phyloP scores from a whole-genome alignment of 2,797 vertebrate genomes.

The Borostomias antarcticus region DNA sequence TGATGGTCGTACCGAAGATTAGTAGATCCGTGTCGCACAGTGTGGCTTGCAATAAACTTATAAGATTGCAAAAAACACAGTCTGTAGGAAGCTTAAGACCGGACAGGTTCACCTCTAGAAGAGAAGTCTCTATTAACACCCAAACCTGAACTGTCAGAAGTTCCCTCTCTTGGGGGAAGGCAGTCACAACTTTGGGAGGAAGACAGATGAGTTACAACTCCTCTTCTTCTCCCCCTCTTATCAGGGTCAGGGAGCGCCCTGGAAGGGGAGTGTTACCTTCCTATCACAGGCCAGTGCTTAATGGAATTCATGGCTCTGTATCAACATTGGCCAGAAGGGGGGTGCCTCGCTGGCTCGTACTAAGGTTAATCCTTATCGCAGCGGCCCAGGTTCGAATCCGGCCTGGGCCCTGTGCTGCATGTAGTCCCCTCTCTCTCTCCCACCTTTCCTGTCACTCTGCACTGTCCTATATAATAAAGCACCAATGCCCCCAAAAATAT shows the following conservation, averaged over 20 bases:
- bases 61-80: too few species aligned
- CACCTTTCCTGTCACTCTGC: too few species aligned
- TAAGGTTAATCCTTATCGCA: too few species aligned
- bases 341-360: too few species aligned
- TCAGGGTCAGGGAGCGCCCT: slow-evolving; percentile 64
- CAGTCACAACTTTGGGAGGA: slow-evolving; percentile 54
- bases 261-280: slow-evolving; percentile 64
- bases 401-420: too few species aligned
- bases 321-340: slow-evolving; percentile 67
- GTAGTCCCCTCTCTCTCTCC: too few species aligned
- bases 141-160: slow-evolving; percentile 62
- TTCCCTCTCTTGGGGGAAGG: slow-evolving; percentile 45
- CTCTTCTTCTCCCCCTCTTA: slow-evolving; percentile 62
- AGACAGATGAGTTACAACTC: slow-evolving; percentile 71
- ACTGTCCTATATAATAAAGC: too few species aligned
- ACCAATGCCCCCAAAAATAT: too few species aligned
- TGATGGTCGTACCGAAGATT: too few species aligned
- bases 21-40: too few species aligned
- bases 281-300: slow-evolving; percentile 69
- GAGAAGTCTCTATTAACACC: slow-evolving; percentile 64
- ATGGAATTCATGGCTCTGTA: slow-evolving; percentile 77
- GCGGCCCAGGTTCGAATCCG: too few species aligned
- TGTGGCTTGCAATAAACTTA: too few species aligned
- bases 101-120: slow-evolving; percentile 60
- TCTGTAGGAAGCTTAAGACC: slow-evolving; percentile 1